Base-by-base conservation (phyloP, 2,888 invertebrate species). In the Pheosia gnoma region DNA sequence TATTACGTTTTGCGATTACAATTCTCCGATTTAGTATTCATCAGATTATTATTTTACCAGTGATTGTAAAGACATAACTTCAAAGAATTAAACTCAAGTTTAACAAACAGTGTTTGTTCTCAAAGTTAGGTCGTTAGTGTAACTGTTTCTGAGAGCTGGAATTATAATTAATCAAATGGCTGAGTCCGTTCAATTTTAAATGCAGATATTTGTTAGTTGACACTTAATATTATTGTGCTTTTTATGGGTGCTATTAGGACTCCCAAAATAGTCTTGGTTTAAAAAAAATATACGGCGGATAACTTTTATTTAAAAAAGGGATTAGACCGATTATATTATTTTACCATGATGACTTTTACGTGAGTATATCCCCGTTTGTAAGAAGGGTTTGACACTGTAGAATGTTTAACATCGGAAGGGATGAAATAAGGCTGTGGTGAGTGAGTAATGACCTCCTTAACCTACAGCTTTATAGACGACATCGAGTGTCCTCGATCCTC, bases 361-460 rank as follows among this genome's bases (percentile, higher is more conserved):
- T 9, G 10, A 43, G 8, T 43, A 43, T 4, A 8, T 9, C 43
- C 43, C 9, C 8, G 9, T 43, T 41, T 43, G 9, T 10, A 9
- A 8, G 43, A 43, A 43, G 43, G 9, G 43, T 43, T 47, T n/a
- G n/a, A 47, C 4, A 47, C 47, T n/a, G n/a, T 3, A n/a, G 5
- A n/a, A n/a, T 11, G n/a, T n/a, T 9, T 3, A n/a, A 47, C 47
- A 47, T 47, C 13, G 8, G 9, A 51, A 25, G 53, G 37, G 37
- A 5, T 53, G 36, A 37, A 53, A 53, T 37, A 51, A 13, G 7
- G 4, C 4, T 37, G 53, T 9, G 53, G 37, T 8, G 51, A 51
- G 51, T 53, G 53, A 53, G 53, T 53, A 37, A 53, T 53, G 53
- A 36, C 37, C 37, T 37, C 37, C 53, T 37, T 36, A 10, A 53